phyloP scores from a whole-genome alignment of 2,888 invertebrate genomes.

The Agrypnus murinus region DNA sequence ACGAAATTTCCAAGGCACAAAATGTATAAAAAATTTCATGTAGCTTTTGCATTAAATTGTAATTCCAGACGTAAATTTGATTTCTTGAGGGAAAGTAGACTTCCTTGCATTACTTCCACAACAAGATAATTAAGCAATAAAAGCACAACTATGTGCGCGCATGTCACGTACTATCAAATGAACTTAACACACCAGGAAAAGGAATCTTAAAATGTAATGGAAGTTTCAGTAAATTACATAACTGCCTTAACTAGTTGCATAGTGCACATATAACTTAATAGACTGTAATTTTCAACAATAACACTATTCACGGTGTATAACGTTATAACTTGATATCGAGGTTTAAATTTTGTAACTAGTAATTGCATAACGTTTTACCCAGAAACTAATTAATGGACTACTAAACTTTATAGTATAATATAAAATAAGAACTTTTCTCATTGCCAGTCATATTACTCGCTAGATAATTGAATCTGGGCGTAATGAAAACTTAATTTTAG shows the following conservation, averaged over 20 bases:
- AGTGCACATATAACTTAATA: background rate
- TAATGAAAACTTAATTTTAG: too few relatives aligned
- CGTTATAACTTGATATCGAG: background rate
- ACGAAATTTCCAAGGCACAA: too few relatives aligned
- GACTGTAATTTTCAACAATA: background rate
- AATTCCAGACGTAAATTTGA: background rate
- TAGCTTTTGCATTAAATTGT: too few relatives aligned
- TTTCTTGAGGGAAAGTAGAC: background rate
- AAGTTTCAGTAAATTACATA: background rate
- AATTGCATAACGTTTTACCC: conserved; percentile 13
- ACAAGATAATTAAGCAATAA: too few relatives aligned
- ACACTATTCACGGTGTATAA: background rate
- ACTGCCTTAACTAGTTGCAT: background rate
- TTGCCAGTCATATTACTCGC: conserved; percentile 1
- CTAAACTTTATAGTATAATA: conserved; percentile 17
- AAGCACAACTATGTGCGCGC: too few relatives aligned
- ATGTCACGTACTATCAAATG: too few relatives aligned
- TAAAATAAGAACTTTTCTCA: conserved; percentile 8
- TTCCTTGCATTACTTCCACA: too few relatives aligned
- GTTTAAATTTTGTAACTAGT: conserved; percentile 5
- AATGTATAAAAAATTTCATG: too few relatives aligned
- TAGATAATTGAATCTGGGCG: conserved; percentile 25
- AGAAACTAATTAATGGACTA: conserved; percentile 28
- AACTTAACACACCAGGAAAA: too few relatives aligned
- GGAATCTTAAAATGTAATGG: background rate